Evolutionary conservation across 2,797 vertebrate genomes (phyloP).

Genomic region (Nannoperca obscura): DNA sequence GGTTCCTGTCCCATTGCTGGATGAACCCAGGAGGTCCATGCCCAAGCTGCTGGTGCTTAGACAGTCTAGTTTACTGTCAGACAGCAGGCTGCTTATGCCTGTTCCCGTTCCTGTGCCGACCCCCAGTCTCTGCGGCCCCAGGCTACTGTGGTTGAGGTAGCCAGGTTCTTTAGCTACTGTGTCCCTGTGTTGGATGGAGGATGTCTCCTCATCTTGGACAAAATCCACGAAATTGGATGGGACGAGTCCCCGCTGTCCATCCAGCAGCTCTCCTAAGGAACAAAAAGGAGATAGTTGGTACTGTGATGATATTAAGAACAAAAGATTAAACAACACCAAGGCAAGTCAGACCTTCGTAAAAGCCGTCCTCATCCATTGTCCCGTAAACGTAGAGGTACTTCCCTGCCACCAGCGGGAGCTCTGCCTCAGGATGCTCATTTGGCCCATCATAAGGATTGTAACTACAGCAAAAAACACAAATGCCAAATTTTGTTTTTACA

Average conservation of each 20-base stretch:
- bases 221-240: slow-evolving; percentile 99
- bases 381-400: slow-evolving; percentile 98
- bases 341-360: slow-evolving; percentile 92
- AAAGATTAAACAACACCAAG: neutral
- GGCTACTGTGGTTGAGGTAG: slow-evolving; percentile 88
- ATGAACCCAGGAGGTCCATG: slow-evolving; percentile 82
- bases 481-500: neutral
- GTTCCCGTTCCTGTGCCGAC: slow-evolving; percentile 73
- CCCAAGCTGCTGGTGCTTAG: slow-evolving; percentile 79
- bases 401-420: slow-evolving; percentile 96
- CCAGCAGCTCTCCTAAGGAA: slow-evolving; percentile 92
- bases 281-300: slow-evolving; percentile 22
- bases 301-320: neutral
- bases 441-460: slow-evolving; percentile 99
- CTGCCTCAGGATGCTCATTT: slow-evolving; percentile 98
- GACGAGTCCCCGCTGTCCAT: slow-evolving; percentile 95
- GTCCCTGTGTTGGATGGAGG: slow-evolving; percentile 83
- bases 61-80: slow-evolving; percentile 81
- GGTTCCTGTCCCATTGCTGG: slow-evolving; percentile 89
- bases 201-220: slow-evolving; percentile 90
- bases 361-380: slow-evolving; percentile 98
- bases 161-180: slow-evolving; percentile 89
- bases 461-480: slow-evolving; percentile 76
- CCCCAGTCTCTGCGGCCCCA: slow-evolving; percentile 80
- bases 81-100: slow-evolving; percentile 78